Evolutionary conservation across 2,113 vertebrate species (phyloP).

Genomic region (Empidonax alnorum): DNA sequence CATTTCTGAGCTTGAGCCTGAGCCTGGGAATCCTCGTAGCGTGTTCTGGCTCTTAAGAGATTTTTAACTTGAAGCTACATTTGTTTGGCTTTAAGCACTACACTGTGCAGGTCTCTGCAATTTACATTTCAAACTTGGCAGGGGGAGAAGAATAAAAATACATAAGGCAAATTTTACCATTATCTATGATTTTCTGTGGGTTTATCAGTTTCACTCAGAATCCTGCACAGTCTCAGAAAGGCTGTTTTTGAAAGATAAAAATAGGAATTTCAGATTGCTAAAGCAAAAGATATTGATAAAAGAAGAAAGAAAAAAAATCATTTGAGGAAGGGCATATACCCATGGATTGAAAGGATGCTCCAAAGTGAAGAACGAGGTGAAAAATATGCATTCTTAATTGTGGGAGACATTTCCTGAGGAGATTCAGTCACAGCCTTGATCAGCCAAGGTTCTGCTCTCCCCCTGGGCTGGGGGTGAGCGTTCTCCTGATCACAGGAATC

Average conservation of each 20-base stretch:
- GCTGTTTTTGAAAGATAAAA: neutral
- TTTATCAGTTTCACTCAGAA: neutral
- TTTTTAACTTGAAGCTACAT: neutral
- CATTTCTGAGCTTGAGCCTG: constrained; percentile 4
- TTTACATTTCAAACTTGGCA: constrained; percentile 49
- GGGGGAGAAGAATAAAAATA: neutral
- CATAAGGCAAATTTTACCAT: neutral
- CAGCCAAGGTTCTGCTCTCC: neutral
- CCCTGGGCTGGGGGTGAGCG: neutral
- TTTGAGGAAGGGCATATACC: neutral
- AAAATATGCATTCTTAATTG: neutral
- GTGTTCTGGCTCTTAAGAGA: neutral
- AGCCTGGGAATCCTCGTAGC: constrained; percentile 19
- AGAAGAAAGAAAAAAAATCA: neutral
- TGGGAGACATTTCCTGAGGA: neutral
- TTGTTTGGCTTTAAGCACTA: constrained; percentile 44
- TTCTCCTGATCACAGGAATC: neutral
- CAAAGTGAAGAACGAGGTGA: fast-evolving
- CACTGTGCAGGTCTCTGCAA: constrained; percentile 8
- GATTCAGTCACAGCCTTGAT: neutral
- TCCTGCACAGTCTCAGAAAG: neutral
- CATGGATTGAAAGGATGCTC: neutral
- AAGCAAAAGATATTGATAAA: neutral
- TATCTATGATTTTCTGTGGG: constrained; percentile 19
- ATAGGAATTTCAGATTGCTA: neutral